These are phyloP conservation scores for Empidonax alnorum DNA, from an alignment of 2,113 vertebrate species.

Conservation along the genomic window DNA sequence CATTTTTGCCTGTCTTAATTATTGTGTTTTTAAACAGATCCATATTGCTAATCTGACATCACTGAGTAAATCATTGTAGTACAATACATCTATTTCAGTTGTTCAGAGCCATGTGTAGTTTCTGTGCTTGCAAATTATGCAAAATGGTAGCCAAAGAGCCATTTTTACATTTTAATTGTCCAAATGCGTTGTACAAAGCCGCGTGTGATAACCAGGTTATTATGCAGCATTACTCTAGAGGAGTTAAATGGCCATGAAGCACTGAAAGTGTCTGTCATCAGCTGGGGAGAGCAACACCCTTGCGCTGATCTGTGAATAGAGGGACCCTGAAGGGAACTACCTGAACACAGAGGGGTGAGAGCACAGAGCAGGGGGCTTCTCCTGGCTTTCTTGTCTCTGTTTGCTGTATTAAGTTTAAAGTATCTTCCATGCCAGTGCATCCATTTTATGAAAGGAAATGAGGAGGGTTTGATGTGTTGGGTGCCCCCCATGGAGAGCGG, in stretches of 20 bases:
- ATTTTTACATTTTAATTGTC: conserved; percentile 75
- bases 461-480: not conserved
- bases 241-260: conserved; percentile 63
- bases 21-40: conserved; percentile 79
- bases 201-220: conserved; percentile 52
- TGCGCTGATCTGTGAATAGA: not conserved
- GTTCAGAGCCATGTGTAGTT: conserved; percentile 14
- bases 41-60: conserved; percentile 81
- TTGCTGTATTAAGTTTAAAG: not conserved
- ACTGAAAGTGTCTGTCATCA: conserved; percentile 64
- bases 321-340: not conserved
- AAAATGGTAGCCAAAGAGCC: conserved; percentile 65
- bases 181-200: conserved; percentile 59
- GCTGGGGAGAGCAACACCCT: conserved; percentile 1
- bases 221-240: conserved; percentile 43
- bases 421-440: not conserved
- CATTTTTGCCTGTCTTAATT: conserved; percentile 79
- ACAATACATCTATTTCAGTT: conserved; percentile 69
- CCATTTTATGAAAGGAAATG: not conserved
- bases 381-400: not conserved
- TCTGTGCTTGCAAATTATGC: conserved; percentile 58
- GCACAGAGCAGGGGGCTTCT: not conserved
- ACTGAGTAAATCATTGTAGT: conserved; percentile 72
- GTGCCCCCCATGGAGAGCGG: rapidly evolving
- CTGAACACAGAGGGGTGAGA: not conserved